phyloP scores from a whole-genome alignment of 2,797 vertebrate species.

The Eidolon dupreanum region DNA sequence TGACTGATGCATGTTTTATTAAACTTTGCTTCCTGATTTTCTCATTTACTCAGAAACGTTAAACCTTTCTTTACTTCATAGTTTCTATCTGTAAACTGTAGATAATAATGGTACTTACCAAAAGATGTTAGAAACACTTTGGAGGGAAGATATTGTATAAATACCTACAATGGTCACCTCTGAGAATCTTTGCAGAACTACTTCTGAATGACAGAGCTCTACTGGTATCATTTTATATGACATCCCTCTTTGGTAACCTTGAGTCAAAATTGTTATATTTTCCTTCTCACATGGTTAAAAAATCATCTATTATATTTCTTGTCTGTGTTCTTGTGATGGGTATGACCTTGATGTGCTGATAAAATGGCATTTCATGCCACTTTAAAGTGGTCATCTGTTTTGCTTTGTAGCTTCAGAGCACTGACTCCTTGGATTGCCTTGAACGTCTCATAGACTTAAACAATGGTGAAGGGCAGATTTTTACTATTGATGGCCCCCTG shows the following conservation, averaged over 20 bases:
- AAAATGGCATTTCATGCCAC: background rate
- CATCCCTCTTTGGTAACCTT: background rate
- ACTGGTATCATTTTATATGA: background rate
- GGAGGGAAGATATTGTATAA: background rate
- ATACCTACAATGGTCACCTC: background rate
- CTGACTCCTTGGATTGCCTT: constrained; percentile 95
- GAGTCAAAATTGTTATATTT: constrained; percentile 24
- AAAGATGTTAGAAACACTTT: constrained; percentile 5
- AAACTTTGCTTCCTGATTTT: constrained; percentile 48
- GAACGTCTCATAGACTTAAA: constrained; percentile 95
- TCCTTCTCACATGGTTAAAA: constrained; percentile 3
- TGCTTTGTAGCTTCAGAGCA: constrained; percentile 92
- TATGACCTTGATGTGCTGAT: background rate
- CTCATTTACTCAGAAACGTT: constrained; percentile 3
- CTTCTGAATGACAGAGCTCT: background rate
- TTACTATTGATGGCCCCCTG: constrained; percentile 95
- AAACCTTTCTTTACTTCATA: constrained; percentile 10
- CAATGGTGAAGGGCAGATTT: constrained; percentile 97
- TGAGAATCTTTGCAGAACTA: constrained; percentile 18
- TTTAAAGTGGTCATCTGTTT: constrained; percentile 7
- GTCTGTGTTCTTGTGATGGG: background rate
- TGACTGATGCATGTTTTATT: constrained; percentile 29
- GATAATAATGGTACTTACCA: constrained; percentile 25
- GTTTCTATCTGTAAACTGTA: constrained; percentile 14
- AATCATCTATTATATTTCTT: background rate